Evolutionary conservation across 2,888 invertebrate species (phyloP).

Genomic region (Dromius quadrimaculatus): DNA sequence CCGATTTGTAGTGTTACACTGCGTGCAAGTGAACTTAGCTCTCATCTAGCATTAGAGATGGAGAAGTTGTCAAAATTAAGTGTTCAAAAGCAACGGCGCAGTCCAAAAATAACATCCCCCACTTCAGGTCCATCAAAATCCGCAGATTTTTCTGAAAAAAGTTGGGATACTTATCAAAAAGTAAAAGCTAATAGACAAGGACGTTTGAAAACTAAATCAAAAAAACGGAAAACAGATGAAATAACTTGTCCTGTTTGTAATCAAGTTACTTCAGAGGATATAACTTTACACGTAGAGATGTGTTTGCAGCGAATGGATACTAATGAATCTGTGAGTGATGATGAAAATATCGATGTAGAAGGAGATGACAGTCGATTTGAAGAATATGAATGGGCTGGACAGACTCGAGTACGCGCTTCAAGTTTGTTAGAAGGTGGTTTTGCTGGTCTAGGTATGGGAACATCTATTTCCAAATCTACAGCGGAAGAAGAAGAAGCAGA

Average conservation of each 20-base stretch:
- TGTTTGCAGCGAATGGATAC: slow-evolving; percentile 71
- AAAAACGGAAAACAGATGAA: slow-evolving; percentile 76
- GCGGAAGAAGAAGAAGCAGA: slow-evolving; percentile 77
- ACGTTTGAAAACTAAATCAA: slow-evolving; percentile 74
- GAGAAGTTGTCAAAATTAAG: slow-evolving; percentile 76
- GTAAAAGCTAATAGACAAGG: slow-evolving; percentile 81
- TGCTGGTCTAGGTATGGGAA: slow-evolving; percentile 68
- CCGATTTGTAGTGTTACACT: slow-evolving; percentile 91
- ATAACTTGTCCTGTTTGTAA: slow-evolving; percentile 86
- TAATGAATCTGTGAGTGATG: slow-evolving; percentile 71
- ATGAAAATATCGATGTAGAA: slow-evolving; percentile 86
- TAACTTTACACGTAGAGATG: slow-evolving; percentile 80
- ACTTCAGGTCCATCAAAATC: slow-evolving; percentile 65
- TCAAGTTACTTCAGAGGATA: slow-evolving; percentile 75
- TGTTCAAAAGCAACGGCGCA: slow-evolving; percentile 61
- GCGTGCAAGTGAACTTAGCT: slow-evolving; percentile 84
- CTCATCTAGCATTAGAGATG: slow-evolving; percentile 84
- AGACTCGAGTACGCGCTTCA: slow-evolving; percentile 81
- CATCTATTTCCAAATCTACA: slow-evolving; percentile 62
- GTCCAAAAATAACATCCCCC: slow-evolving; percentile 64
- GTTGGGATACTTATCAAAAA: slow-evolving; percentile 82
- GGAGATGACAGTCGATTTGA: slow-evolving; percentile 73
- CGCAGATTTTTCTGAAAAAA: slow-evolving; percentile 68
- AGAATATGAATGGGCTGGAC: slow-evolving; percentile 94
- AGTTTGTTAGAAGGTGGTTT: slow-evolving; percentile 78